Percentiles rank a stretch among this genome's conserved stretches.
These are phyloP conservation scores for Oscheius onirici DNA, from an alignment of 2,888 invertebrate species.

Conservation along the genomic window DNA sequence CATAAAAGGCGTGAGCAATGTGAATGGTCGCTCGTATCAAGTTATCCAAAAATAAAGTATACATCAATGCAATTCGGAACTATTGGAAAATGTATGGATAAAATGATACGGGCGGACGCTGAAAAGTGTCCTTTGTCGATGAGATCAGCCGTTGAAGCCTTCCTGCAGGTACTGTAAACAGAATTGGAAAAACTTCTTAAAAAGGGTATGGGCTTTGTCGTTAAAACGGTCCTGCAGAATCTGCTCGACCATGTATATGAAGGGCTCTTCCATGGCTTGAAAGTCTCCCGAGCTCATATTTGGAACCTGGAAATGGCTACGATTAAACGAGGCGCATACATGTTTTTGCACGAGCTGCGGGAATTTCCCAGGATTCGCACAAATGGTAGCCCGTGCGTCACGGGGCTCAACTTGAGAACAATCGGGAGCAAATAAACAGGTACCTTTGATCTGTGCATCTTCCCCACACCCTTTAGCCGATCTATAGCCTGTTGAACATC, in stretches of 20 bases:
- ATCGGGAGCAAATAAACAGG: slow-evolving; percentile 6
- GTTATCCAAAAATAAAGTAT: slow-evolving; percentile 7
- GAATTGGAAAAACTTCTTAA: slow-evolving; percentile 71
- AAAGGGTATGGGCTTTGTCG: slow-evolving; percentile 72
- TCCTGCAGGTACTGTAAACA: slow-evolving; percentile 69
- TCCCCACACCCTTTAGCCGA: slow-evolving; percentile 62
- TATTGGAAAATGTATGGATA: slow-evolving; percentile 13
- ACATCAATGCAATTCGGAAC: not conserved
- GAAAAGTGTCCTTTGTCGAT: not conserved
- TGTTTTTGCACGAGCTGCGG: too few species aligned
- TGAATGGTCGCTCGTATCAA: slow-evolving; percentile 29
- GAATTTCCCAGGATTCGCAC: too few species aligned
- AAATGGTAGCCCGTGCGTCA: too few species aligned
- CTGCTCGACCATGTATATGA: slow-evolving; percentile 71
- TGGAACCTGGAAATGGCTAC: slow-evolving; percentile 49
- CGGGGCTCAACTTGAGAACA: too few species aligned
- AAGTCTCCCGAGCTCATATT: slow-evolving; percentile 62
- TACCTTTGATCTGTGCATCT: slow-evolving; percentile 68
- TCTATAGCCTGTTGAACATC: slow-evolving; percentile 66
- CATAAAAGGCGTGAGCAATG: slow-evolving; percentile 29
- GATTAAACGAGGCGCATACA: too few species aligned
- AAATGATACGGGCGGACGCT: slow-evolving; percentile 27
- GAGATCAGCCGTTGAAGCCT: slow-evolving; percentile 63
- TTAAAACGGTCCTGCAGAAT: slow-evolving; percentile 72
- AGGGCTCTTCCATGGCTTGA: slow-evolving; percentile 73